Percentiles rank a stretch among this genome's conserved stretches.
Evolutionary conservation across 2,888 invertebrate species (phyloP).

Genomic region (Lepidochitona cinerea): DNA sequence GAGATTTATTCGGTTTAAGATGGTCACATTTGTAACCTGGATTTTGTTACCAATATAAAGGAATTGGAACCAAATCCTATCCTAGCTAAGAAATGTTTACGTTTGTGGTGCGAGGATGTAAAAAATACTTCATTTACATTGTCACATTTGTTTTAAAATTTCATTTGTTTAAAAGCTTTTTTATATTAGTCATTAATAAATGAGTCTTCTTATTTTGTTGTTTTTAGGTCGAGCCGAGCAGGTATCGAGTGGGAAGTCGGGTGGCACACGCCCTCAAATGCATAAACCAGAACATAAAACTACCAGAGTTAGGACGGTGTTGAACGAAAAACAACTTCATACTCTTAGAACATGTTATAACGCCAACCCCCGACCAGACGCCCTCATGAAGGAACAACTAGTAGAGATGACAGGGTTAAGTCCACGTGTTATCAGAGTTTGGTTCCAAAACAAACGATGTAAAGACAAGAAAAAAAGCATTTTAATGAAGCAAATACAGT

Average conservation of each 20-base stretch:
- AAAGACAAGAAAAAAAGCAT: conserved; percentile 81
- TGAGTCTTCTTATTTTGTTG: neutral
- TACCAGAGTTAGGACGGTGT: conserved; percentile 97
- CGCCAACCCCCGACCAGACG: conserved; percentile 98
- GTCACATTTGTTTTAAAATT: too few species aligned
- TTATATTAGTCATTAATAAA: too few species aligned
- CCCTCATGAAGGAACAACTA: conserved; percentile 98
- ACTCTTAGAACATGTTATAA: conserved; percentile 97
- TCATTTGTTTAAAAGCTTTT: too few species aligned
- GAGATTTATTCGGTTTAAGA: too few species aligned
- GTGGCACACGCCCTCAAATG: conserved; percentile 33
- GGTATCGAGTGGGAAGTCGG: conserved; percentile 43
- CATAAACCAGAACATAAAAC: conserved; percentile 79
- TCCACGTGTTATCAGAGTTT: conserved; percentile 97
- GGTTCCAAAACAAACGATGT: conserved; percentile 85
- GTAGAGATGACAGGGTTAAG: conserved; percentile 99
- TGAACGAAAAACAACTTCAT: conserved; percentile 98
- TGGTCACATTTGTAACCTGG: too few species aligned
- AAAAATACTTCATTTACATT: too few species aligned
- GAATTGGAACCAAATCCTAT: too few species aligned
- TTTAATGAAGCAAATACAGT: conserved; percentile 97
- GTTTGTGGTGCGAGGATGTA: too few species aligned
- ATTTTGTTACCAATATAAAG: too few species aligned
- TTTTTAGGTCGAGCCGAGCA: conserved; percentile 51
- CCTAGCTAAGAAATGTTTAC: too few species aligned